Conservation (phyloP, 2,888 invertebrate genomes). For the Octonoba sinensis region DNA sequence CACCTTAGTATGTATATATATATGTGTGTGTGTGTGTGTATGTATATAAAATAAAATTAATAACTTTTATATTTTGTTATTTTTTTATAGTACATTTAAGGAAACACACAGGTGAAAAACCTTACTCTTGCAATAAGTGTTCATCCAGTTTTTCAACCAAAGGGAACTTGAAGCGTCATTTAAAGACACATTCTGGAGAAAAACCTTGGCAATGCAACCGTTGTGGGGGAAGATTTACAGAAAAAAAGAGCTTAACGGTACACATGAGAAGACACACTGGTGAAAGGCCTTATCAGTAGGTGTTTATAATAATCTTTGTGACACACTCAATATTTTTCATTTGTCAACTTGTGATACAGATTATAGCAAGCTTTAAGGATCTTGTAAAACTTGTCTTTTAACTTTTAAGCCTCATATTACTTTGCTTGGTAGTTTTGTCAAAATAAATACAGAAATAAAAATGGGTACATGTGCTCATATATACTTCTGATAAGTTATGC, state of each 20-base stretch:
- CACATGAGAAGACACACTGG: conserved; percentile 71
- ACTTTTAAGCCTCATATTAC: background rate
- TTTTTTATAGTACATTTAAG: conserved; percentile 67
- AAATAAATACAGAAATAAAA: too few relatives aligned
- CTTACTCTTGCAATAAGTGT: conserved; percentile 66
- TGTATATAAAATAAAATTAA: too few relatives aligned
- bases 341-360: too few relatives aligned
- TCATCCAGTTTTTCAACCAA: conserved; percentile 67
- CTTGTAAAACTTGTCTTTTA: too few relatives aligned
- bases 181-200: conserved; percentile 68
- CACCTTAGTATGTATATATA: too few relatives aligned
- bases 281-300: conserved; percentile 71
- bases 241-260: conserved; percentile 69
- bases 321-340: too few relatives aligned
- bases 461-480: too few relatives aligned
- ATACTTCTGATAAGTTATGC: too few relatives aligned
- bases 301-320: conserved; percentile 34
- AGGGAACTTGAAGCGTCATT: conserved; percentile 69
- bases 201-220: conserved; percentile 68
- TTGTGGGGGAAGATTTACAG: conserved; percentile 68
- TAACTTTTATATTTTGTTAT: background rate
- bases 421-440: background rate
- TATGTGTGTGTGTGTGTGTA: too few relatives aligned
- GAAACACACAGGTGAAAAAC: conserved; percentile 66
- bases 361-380: too few relatives aligned